These are phyloP conservation scores for Andrena bicolor DNA, from an alignment of 2,888 invertebrate genomes.

Conservation along the genomic window DNA sequence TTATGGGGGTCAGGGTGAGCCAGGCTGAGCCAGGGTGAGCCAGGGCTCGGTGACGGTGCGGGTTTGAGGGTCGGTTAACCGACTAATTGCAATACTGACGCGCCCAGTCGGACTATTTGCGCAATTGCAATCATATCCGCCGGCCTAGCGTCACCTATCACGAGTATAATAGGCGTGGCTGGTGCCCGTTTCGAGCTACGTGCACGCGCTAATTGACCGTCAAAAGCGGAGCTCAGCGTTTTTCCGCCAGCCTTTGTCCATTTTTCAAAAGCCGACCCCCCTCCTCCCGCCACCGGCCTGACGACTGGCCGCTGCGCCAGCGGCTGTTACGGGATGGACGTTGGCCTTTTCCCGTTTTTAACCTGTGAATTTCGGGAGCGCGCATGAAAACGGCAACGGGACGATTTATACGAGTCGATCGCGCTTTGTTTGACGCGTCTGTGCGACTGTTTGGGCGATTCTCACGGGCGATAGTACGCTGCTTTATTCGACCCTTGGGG, in stretches of 20 bases:
- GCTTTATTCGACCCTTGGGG: slow-evolving; percentile 28
- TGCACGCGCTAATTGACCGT: slow-evolving; percentile 65
- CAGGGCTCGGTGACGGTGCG: slow-evolving; percentile 44
- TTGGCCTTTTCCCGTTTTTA: neutral
- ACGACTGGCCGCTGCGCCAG: slow-evolving; percentile 26
- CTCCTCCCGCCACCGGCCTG: neutral
- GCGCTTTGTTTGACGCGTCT: slow-evolving; percentile 41
- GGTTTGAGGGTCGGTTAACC: slow-evolving; percentile 78
- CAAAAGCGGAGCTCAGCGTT: slow-evolving; percentile 60
- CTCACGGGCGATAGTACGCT: slow-evolving; percentile 15
- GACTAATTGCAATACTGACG: slow-evolving; percentile 83
- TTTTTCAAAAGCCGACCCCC: slow-evolving; percentile 59
- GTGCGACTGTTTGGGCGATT: slow-evolving; percentile 13
- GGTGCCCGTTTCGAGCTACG: slow-evolving; percentile 20
- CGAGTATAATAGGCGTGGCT: slow-evolving; percentile 44
- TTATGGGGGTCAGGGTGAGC: slow-evolving; percentile 34
- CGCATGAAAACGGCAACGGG: slow-evolving; percentile 37
- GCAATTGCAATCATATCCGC: slow-evolving; percentile 79
- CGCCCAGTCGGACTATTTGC: slow-evolving; percentile 78
- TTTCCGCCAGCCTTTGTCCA: slow-evolving; percentile 49
- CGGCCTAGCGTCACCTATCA: slow-evolving; percentile 62
- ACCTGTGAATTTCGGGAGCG: slow-evolving; percentile 26
- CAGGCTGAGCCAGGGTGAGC: neutral
- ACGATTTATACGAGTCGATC: slow-evolving; percentile 26
- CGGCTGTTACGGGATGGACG: slow-evolving; percentile 19